These are phyloP conservation scores for Lampris megalopsis DNA, from an alignment of 2,113 vertebrate genomes.

Conservation along the genomic window DNA sequence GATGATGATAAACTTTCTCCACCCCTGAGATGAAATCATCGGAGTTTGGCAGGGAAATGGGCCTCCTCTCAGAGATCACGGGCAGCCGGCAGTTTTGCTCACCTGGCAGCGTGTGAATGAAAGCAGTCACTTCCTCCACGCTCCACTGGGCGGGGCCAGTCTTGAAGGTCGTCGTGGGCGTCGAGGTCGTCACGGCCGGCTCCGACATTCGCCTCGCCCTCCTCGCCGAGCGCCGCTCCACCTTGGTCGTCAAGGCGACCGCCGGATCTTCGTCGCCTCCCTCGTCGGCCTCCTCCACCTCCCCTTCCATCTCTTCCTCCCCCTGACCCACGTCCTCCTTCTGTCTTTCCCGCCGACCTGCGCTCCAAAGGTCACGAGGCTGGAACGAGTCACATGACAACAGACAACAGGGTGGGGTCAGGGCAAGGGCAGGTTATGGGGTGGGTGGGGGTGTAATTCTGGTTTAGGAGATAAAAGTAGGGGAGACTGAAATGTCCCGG, in stretches of 20 bases:
- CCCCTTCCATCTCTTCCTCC: slow-evolving; percentile 66
- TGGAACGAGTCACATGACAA: slow-evolving; percentile 15
- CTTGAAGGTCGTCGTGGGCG: slow-evolving; percentile 84
- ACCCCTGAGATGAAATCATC: no score
- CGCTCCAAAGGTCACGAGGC: slow-evolving; percentile 78
- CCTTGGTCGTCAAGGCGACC: slow-evolving; percentile 87
- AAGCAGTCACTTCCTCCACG: slow-evolving; percentile 95
- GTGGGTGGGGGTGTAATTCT: no score
- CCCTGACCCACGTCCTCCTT: slow-evolving; percentile 70
- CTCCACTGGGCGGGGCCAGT: slow-evolving; percentile 90
- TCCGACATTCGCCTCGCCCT: slow-evolving; percentile 85
- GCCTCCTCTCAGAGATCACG: no score
- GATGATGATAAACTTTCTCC: no score
- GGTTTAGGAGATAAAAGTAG: no score
- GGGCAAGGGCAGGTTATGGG: no score
- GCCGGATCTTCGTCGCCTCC: slow-evolving; percentile 83
- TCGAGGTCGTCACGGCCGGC: slow-evolving; percentile 81
- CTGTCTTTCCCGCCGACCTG: slow-evolving; percentile 84
- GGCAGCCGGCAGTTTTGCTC: not conserved
- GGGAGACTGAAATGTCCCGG: no score
- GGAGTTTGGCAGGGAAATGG: no score
- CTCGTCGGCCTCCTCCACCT: slow-evolving; percentile 72
- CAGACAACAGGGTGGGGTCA: no score
- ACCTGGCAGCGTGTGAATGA: slow-evolving; percentile 95
- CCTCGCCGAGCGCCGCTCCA: slow-evolving; percentile 71